These are phyloP conservation scores for Trimorus sp. DNA, from an alignment of 2,888 invertebrate genomes.

Conservation along the genomic window DNA sequence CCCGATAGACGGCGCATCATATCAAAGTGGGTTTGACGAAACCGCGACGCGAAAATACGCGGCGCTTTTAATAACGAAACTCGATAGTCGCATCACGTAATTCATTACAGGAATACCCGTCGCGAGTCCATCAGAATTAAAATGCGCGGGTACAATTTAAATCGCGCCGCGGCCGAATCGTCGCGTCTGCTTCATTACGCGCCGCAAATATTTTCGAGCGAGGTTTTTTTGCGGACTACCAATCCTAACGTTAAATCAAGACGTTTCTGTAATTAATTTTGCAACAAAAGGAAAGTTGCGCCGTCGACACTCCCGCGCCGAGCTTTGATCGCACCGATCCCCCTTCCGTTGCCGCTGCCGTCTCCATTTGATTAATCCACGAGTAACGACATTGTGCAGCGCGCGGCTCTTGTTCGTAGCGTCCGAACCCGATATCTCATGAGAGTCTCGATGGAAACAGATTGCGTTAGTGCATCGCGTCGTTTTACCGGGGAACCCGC, in stretches of 20 bases:
- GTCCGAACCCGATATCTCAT: conserved; percentile 65
- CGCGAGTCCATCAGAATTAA: not conserved
- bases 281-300: conserved; percentile 26
- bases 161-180: not conserved
- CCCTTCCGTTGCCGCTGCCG: not conserved
- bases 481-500: conserved; percentile 46
- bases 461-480: conserved; percentile 62
- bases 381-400: conserved; percentile 60
- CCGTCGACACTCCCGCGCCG: too few species aligned
- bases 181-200: conserved; percentile 22
- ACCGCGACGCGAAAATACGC: not conserved
- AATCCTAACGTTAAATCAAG: conserved; percentile 46
- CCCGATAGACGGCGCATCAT: not conserved
- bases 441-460: conserved; percentile 64
- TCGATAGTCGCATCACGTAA: conserved; percentile 4
- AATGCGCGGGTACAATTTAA: conserved; percentile 1
- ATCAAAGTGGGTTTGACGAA: not conserved
- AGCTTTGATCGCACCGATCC: not conserved
- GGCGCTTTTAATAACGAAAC: not conserved
- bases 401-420: conserved; percentile 58
- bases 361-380: conserved; percentile 62
- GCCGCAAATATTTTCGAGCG: conserved; percentile 34
- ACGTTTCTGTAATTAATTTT: conserved; percentile 39
- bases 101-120: not conserved
- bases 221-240: too few species aligned